Conservation (phyloP, 2,888 invertebrate species). For the Petrophora chlorosata region DNA sequence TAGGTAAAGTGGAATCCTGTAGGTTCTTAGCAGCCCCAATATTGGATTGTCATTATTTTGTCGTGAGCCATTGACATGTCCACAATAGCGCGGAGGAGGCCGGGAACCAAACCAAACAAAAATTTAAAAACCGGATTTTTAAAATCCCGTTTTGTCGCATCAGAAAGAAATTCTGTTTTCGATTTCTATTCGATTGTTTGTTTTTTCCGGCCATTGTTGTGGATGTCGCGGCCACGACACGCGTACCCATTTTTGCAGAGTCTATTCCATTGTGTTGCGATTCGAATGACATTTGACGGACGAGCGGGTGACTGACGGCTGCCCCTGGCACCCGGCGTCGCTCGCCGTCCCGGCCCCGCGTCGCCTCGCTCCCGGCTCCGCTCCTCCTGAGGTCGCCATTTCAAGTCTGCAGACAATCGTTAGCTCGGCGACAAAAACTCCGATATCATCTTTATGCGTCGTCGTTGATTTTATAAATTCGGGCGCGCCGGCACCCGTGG, state of each 20-base stretch:
- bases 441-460: slow-evolving; percentile 46
- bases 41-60: slow-evolving; percentile 49
- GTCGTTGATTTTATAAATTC: slow-evolving; percentile 46
- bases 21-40: slow-evolving; percentile 34
- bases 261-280: slow-evolving; percentile 76
- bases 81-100: slow-evolving; percentile 60
- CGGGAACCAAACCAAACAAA: slow-evolving; percentile 67
- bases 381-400: slow-evolving; percentile 52
- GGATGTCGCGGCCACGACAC: slow-evolving; percentile 69
- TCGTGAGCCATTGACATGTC: slow-evolving; percentile 47
- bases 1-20: slow-evolving; percentile 25
- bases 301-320: slow-evolving; percentile 52
- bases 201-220: slow-evolving; percentile 78
- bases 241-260: slow-evolving; percentile 79
- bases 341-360: neutral
- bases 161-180: slow-evolving; percentile 80
- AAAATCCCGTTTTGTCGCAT: slow-evolving; percentile 80
- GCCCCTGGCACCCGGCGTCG: slow-evolving; percentile 41
- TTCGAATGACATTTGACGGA: slow-evolving; percentile 77
- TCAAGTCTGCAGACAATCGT: slow-evolving; percentile 38
- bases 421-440: slow-evolving; percentile 51
- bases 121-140: slow-evolving; percentile 78
- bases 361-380: slow-evolving; percentile 5
- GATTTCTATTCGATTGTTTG: slow-evolving; percentile 82
- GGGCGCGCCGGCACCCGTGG: too few relatives aligned